phyloP scores from a whole-genome alignment of 2,888 invertebrate species.

The Chironomus tentans region DNA sequence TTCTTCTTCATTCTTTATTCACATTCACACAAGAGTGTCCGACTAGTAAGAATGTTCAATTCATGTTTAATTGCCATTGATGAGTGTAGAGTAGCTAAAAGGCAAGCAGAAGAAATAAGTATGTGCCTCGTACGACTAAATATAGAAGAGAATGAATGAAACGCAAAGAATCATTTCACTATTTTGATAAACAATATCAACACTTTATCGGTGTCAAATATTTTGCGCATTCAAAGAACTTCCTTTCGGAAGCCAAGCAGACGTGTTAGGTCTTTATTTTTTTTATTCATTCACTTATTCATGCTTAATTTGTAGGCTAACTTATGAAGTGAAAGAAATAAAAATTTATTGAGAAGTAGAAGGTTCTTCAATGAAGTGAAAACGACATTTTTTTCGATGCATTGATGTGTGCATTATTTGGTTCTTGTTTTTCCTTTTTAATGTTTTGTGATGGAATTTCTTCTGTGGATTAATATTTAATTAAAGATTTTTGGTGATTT shows the following conservation, averaged over 20 bases:
- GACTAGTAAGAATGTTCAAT: background rate
- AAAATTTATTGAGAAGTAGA: too few species aligned
- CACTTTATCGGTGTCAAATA: conserved; percentile 23
- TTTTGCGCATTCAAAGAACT: conserved; percentile 19
- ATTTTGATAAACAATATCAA: background rate
- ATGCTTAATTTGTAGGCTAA: background rate
- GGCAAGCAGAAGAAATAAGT: too few species aligned
- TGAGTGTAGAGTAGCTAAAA: too few species aligned
- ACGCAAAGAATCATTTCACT: conserved; percentile 4
- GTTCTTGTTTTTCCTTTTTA: too few species aligned
- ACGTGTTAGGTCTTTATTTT: background rate
- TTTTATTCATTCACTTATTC: background rate
- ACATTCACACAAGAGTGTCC: background rate
- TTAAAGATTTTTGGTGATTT: too few species aligned
- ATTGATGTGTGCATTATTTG: too few species aligned
- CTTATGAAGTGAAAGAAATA: too few species aligned
- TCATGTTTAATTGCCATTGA: background rate
- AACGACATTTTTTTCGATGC: too few species aligned
- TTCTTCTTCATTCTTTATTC: too few species aligned
- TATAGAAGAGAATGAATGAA: background rate
- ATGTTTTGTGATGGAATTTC: too few species aligned
- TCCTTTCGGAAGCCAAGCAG: conserved; percentile 13
- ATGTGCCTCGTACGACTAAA: background rate
- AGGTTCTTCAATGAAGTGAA: too few species aligned
- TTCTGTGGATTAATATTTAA: too few species aligned